phyloP scores from a whole-genome alignment of 2,888 invertebrate species.

The Poecilobothrus nobilitatus region DNA sequence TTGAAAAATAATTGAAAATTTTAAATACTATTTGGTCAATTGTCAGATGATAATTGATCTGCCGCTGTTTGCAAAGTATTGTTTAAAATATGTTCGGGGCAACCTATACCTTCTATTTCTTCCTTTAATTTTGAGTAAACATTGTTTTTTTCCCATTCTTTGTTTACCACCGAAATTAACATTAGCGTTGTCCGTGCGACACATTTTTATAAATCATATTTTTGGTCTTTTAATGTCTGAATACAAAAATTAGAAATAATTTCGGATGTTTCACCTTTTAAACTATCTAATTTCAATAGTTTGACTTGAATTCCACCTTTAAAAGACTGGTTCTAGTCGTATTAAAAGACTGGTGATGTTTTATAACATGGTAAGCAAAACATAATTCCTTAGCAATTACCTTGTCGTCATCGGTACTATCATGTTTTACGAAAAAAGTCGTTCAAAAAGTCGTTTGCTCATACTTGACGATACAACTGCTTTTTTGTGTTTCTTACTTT shows the following conservation, averaged over 20 bases:
- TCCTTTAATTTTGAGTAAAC: conserved; percentile 19
- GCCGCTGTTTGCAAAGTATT: conserved; percentile 11
- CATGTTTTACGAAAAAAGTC: no score
- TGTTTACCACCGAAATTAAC: conserved; percentile 15
- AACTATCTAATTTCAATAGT: no score
- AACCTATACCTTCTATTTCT: conserved; percentile 20
- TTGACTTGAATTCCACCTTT: no score
- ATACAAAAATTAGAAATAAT: conserved; percentile 11
- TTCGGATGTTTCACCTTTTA: not conserved
- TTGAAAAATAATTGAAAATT: conserved; percentile 14
- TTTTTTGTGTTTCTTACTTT: no score
- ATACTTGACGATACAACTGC: no score
- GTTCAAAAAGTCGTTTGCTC: no score
- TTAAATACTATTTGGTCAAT: conserved; percentile 11
- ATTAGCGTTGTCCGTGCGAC: conserved; percentile 18
- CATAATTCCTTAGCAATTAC: no score
- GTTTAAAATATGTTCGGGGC: conserved; percentile 17
- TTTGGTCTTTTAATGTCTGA: conserved; percentile 14
- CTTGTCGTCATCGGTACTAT: no score
- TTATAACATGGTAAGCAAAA: no score
- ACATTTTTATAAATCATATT: conserved; percentile 15
- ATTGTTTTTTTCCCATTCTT: conserved; percentile 13
- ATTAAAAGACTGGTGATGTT: conserved; percentile 19
- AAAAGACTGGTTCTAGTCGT: not conserved
- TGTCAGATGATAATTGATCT: conserved; percentile 15